phyloP scores from a whole-genome alignment of 2,888 invertebrate species.

The Agrilus mali region DNA sequence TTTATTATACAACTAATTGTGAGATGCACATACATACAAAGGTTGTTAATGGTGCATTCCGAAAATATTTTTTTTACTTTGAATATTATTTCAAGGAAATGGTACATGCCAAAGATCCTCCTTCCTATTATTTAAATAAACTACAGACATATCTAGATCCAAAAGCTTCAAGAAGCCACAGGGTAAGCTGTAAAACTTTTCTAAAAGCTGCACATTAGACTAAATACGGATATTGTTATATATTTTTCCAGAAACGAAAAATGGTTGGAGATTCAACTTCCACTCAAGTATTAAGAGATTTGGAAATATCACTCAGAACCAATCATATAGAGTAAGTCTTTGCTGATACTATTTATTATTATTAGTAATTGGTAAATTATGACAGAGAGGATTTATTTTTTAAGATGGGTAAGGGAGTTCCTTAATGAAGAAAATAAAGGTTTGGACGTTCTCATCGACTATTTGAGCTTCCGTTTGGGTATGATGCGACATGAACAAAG shows the following conservation, averaged over 20 bases:
- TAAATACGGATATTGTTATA: no score
- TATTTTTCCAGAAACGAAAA: slow-evolving; percentile 79
- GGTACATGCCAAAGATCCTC: slow-evolving; percentile 97
- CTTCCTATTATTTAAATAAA: slow-evolving; percentile 91
- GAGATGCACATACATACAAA: no score
- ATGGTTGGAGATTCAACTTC: slow-evolving; percentile 95
- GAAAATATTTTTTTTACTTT: no score
- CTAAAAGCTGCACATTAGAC: no score
- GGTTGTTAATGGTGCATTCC: no score
- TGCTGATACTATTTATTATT: neutral
- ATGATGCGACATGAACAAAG: slow-evolving; percentile 90
- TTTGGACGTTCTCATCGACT: slow-evolving; percentile 92
- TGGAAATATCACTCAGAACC: slow-evolving; percentile 96
- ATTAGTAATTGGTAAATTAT: neutral
- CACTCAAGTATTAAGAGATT: slow-evolving; percentile 93
- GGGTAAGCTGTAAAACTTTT: slow-evolving; percentile 49
- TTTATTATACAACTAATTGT: no score
- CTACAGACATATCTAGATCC: slow-evolving; percentile 92
- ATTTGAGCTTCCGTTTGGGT: slow-evolving; percentile 85
- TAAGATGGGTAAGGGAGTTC: slow-evolving; percentile 97
- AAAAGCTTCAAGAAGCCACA: slow-evolving; percentile 86
- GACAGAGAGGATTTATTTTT: slow-evolving; percentile 17
- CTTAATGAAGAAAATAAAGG: slow-evolving; percentile 93
- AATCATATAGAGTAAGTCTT: slow-evolving; percentile 93
- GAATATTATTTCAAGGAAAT: slow-evolving; percentile 60